phyloP scores from a whole-genome alignment of 2,888 invertebrate genomes.

The Stegana nigrithorax region DNA sequence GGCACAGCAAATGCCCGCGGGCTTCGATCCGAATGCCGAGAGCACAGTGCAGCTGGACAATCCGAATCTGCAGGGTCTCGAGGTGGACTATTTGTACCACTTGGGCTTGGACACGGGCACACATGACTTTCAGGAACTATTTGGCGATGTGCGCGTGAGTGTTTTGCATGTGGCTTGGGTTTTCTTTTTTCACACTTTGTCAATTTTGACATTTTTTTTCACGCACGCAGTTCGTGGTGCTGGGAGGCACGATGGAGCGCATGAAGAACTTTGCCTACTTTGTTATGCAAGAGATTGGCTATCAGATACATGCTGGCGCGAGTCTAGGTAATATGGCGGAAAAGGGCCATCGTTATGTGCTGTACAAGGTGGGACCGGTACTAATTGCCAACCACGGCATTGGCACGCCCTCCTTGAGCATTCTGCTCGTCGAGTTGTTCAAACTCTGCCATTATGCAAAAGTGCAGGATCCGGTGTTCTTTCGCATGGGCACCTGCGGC shows the following conservation, averaged over 20 bases:
- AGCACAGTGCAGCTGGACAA: constrained; percentile 68
- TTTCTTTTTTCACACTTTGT: no score
- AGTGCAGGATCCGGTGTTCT: constrained; percentile 86
- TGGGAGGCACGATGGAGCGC: constrained; percentile 93
- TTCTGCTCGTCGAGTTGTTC: constrained; percentile 92
- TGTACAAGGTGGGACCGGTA: constrained; percentile 82
- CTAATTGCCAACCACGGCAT: constrained; percentile 80
- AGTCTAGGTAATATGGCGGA: constrained; percentile 86
- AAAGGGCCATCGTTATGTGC: constrained; percentile 88
- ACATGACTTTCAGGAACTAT: constrained; percentile 89
- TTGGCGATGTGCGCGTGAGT: constrained; percentile 90
- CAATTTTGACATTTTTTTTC: not conserved
- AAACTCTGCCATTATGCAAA: constrained; percentile 92
- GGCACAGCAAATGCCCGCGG: not conserved
- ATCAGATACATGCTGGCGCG: constrained; percentile 87
- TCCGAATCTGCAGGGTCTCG: constrained; percentile 84
- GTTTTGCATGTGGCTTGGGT: no score
- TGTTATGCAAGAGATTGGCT: constrained; percentile 88
- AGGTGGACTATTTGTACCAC: constrained; percentile 91
- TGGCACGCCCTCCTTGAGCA: constrained; percentile 94
- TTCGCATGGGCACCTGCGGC: constrained; percentile 91
- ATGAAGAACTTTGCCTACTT: constrained; percentile 91
- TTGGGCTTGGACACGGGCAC: constrained; percentile 85
- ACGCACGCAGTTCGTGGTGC: constrained; percentile 85
- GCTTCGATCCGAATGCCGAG: not conserved